These are phyloP conservation scores for Silurus glanis DNA, from an alignment of 2,113 vertebrate genomes.

Conservation along the genomic window DNA sequence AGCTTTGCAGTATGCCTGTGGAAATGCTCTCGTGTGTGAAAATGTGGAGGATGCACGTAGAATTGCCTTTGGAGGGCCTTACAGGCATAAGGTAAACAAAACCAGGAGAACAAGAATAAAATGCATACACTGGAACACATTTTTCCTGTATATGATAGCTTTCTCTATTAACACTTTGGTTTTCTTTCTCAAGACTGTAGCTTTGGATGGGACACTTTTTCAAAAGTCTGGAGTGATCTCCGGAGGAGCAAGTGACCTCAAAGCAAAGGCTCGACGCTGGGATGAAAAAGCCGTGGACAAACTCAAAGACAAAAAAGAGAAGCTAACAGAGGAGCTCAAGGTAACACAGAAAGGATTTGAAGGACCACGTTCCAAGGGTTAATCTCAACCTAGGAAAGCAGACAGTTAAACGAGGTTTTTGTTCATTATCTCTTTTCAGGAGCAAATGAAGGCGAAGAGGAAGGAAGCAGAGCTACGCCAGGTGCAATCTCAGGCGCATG, in stretches of 20 bases:
- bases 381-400: neutral
- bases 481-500: constrained; percentile 91
- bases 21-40: constrained; percentile 92
- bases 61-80: constrained; percentile 90
- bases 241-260: constrained; percentile 90
- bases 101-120: constrained; percentile 74
- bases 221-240: constrained; percentile 95
- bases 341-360: constrained; percentile 57
- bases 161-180: neutral
- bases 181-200: constrained; percentile 75
- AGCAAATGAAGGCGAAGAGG: constrained; percentile 93
- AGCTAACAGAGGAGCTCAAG: constrained; percentile 90
- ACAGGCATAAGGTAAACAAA: constrained; percentile 92
- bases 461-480: constrained; percentile 91
- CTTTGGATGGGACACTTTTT: constrained; percentile 89
- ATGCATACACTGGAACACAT: neutral
- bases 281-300: constrained; percentile 95
- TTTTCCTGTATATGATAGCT: neutral
- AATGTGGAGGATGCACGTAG: constrained; percentile 91
- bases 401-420: neutral
- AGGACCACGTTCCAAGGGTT: neutral
- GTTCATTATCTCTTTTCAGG: constrained; percentile 65
- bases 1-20: constrained; percentile 91
- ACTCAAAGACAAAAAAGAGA: constrained; percentile 90
- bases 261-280: constrained; percentile 93